Evolutionary conservation across 2,113 vertebrate genomes (phyloP).

Genomic region (Myotis yumanensis): DNA sequence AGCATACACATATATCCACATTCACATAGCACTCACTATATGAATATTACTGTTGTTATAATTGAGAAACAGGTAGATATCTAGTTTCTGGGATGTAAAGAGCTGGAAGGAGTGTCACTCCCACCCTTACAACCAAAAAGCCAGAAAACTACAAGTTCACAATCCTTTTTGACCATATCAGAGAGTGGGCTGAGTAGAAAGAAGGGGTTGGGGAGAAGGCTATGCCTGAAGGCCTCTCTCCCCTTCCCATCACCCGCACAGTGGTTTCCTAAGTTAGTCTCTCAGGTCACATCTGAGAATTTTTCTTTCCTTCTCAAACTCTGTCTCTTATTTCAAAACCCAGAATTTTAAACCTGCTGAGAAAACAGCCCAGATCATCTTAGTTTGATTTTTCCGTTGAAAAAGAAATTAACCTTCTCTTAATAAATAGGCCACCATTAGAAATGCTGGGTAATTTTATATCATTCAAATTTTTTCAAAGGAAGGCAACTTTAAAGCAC

Average conservation of each 20-base stretch:
- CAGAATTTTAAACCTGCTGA: neutral
- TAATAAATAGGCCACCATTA: neutral
- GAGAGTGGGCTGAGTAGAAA: neutral
- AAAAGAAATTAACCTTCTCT: neutral
- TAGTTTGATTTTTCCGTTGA: neutral
- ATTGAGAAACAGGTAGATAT: neutral
- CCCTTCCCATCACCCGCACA: neutral
- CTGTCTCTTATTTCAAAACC: neutral
- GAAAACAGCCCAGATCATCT: neutral
- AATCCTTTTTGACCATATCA: neutral
- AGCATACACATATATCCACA: neutral
- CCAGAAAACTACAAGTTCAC: neutral
- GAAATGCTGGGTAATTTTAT: neutral
- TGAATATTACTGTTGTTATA: neutral
- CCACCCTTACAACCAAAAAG: neutral
- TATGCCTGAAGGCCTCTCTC: neutral
- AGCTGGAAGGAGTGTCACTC: neutral
- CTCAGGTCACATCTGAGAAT: neutral
- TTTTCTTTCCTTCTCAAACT: neutral
- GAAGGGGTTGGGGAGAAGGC: neutral
- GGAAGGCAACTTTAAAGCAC: neutral
- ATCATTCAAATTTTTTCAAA: neutral
- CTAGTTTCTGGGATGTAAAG: neutral
- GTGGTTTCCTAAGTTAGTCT: neutral
- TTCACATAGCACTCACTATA: neutral